These are phyloP conservation scores for Andrena dorsata DNA, from an alignment of 2,888 invertebrate species.

Conservation along the genomic window DNA sequence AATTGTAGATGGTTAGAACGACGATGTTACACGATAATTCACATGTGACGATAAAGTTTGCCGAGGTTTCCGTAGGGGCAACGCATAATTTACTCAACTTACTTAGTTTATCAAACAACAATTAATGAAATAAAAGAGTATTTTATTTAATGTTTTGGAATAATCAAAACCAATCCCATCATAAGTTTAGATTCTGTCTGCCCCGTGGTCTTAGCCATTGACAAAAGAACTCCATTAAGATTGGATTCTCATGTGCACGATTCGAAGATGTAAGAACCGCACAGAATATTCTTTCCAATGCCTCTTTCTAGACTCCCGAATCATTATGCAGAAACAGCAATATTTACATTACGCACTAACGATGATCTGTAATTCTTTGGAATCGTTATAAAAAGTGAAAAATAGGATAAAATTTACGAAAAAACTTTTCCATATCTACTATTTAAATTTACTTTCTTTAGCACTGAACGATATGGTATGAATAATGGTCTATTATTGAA, in stretches of 20 bases:
- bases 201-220: conserved; percentile 13
- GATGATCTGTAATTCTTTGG: too few species aligned
- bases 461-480: too few species aligned
- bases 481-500: too few species aligned
- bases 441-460: too few species aligned
- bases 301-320: too few species aligned
- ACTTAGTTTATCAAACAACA: conserved; percentile 1
- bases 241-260: background rate
- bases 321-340: too few species aligned
- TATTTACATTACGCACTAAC: too few species aligned
- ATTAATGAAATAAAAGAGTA: background rate
- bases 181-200: conserved; percentile 54
- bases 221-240: background rate
- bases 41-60: background rate
- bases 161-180: background rate
- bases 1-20: conserved; percentile 33
- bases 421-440: too few species aligned
- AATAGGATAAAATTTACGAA: too few species aligned
- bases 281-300: too few species aligned
- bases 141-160: conserved; percentile 5
- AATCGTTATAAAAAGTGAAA: too few species aligned
- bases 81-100: background rate
- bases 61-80: background rate
- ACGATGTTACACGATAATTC: background rate
- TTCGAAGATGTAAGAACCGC: background rate